These are phyloP conservation scores for Sebastes jordani DNA, from an alignment of 2,797 vertebrate genomes.

Conservation along the genomic window DNA sequence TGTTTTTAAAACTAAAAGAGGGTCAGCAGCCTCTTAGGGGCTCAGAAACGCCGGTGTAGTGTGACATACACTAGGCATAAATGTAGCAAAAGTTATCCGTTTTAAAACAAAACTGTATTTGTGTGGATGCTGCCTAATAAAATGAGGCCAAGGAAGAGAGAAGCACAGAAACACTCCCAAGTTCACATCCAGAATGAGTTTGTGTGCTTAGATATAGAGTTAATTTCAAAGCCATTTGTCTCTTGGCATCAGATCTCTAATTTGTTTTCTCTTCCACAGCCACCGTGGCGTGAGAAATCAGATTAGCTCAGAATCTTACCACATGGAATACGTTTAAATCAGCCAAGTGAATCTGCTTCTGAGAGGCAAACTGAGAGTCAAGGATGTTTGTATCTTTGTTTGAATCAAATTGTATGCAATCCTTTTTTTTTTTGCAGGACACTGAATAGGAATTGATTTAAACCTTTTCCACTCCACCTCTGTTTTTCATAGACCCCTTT, in stretches of 20 bases:
- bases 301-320: constrained; percentile 55
- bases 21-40: no score
- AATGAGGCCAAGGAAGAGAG: constrained; percentile 7
- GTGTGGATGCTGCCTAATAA: background rate
- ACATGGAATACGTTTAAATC: constrained; percentile 50
- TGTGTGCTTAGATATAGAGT: constrained; percentile 4
- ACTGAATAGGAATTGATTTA: constrained; percentile 55
- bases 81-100: no score
- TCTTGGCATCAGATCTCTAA: constrained; percentile 49
- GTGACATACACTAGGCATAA: no score
- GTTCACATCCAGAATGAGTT: constrained; percentile 14
- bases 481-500: no score
- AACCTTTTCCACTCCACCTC: no score
- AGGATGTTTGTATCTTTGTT: constrained; percentile 12
- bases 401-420: constrained; percentile 12
- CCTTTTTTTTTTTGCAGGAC: constrained; percentile 4
- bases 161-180: background rate
- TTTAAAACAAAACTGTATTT: no score
- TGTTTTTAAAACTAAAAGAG: no score
- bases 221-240: constrained; percentile 42
- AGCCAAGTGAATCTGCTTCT: constrained; percentile 45
- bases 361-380: constrained; percentile 21
- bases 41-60: no score
- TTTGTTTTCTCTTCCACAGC: constrained; percentile 53
- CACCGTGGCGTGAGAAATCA: constrained; percentile 45